Evolutionary conservation across 2,888 invertebrate genomes (phyloP), one percentile per base, ranked within the genome.

Genomic region (Drosophila tanythrix): DNA sequence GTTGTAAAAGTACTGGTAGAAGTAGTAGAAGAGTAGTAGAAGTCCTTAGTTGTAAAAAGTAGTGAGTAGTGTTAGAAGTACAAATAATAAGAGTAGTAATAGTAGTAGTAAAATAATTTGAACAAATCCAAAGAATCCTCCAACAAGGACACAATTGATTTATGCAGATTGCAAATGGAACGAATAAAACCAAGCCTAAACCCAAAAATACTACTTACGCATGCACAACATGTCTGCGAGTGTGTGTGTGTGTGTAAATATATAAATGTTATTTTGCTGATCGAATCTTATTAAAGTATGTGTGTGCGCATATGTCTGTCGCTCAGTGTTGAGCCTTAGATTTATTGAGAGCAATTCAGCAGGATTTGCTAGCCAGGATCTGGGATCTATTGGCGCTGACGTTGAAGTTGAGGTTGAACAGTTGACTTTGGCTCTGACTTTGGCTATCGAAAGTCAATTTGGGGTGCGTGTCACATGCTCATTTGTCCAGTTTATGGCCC

Each of bases 381-480:
- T 29, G 29, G 27, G 29, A 38, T 40, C 70, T 36, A 51, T 46
- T 40, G 63, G 1, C 15, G 18, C 21, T 53, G 53, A 18, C n/a
- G 64, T 29, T 31, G 15, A 21, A 21, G 46, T 25, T 46, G 25
- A 46, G 15, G 46, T 46, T 25, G 46, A 25, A 35, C 35, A 25
- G 64, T 29, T 36, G n/a, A 10, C 35, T 31, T 31, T 55, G n/a
- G 3, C 35, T 31, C 27, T 55, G 63, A 58, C 62, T 36, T 82
- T 76, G 80, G 79, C 85, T 85, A 89, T 84, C 83, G 87, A 88
- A 88, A 89, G 88, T 89, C 89, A 88, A 89, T 88, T 88, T 88
- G 63, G 87, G 83, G 70, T 87, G 87, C 87, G 88, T 88, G 88
- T 84, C 89, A 76, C 86, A 88, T 77, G 76, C 89, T 86, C 88